These are phyloP conservation scores for Ectobius pallidus DNA, from an alignment of 2,888 invertebrate genomes.

Conservation along the genomic window DNA sequence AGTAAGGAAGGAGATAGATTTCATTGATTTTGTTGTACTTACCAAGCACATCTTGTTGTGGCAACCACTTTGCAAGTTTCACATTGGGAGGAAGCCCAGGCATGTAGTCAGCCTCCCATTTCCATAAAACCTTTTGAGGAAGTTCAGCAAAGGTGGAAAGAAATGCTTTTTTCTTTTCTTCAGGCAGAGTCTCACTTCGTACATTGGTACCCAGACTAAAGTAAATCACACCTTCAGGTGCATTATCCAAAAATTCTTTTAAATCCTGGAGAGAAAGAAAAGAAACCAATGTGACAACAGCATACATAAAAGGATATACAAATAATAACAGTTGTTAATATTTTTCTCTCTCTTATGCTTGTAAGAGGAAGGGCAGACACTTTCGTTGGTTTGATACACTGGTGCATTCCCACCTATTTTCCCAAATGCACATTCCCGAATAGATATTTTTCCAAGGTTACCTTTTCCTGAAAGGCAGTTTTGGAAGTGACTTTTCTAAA, in stretches of 20 bases:
- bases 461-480: too few species aligned
- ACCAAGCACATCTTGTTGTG: slow-evolving; percentile 55
- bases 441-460: too few species aligned
- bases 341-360: too few species aligned
- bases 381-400: too few species aligned
- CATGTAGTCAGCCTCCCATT: slow-evolving; percentile 56
- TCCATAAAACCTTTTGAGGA: slow-evolving; percentile 57
- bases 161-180: slow-evolving; percentile 52
- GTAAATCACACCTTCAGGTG: slow-evolving; percentile 57
- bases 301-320: too few species aligned
- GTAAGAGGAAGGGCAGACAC: too few species aligned
- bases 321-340: too few species aligned
- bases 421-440: too few species aligned
- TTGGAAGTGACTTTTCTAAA: too few species aligned
- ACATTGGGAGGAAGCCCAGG: slow-evolving; percentile 56
- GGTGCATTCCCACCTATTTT: too few species aligned
- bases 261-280: slow-evolving; percentile 49
- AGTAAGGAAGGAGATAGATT: too few species aligned
- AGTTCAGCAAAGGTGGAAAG: slow-evolving; percentile 55
- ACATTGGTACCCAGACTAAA: slow-evolving; percentile 60
- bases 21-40: slow-evolving; percentile 43
- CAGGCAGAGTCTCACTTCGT: slow-evolving; percentile 55
- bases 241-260: slow-evolving; percentile 54
- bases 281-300: neutral
- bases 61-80: slow-evolving; percentile 55